Evolutionary conservation across 1,140 invertebrate genomes (phyloP).

Genomic region (Acyrthosiphon pisum): DNA sequence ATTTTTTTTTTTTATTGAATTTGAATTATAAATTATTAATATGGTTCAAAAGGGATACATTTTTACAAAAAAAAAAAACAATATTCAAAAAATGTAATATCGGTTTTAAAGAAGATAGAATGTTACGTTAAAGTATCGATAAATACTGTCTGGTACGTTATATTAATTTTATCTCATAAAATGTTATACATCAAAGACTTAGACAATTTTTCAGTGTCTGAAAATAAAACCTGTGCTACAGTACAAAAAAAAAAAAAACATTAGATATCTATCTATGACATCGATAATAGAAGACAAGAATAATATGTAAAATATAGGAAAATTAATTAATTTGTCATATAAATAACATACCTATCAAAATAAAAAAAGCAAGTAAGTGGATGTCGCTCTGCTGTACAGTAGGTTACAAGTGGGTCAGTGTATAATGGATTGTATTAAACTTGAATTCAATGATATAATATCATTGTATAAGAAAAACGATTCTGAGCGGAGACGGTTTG

Average conservation of each 20-base stretch:
- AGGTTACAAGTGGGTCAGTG: no score
- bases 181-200: neutral
- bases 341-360: neutral
- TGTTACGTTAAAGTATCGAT: neutral
- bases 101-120: neutral
- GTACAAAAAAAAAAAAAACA: neutral
- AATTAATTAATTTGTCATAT: neutral
- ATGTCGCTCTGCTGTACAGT: no score
- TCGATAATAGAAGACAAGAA: neutral
- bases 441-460: no score
- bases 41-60: neutral
- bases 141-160: neutral
- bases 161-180: neutral
- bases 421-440: no score
- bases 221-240: neutral
- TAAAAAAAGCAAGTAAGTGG: no score
- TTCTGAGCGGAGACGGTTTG: no score
- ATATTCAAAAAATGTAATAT: constrained; percentile 17
- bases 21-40: neutral
- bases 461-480: no score
- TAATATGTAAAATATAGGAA: neutral
- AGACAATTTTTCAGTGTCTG: neutral
- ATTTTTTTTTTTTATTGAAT: neutral
- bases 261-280: neutral
- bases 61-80: neutral